These are phyloP conservation scores for Mnemiopsis leidyi DNA, from an alignment of 37 sponge, comb jelly and placozoan species.

Conservation along the genomic window DNA sequence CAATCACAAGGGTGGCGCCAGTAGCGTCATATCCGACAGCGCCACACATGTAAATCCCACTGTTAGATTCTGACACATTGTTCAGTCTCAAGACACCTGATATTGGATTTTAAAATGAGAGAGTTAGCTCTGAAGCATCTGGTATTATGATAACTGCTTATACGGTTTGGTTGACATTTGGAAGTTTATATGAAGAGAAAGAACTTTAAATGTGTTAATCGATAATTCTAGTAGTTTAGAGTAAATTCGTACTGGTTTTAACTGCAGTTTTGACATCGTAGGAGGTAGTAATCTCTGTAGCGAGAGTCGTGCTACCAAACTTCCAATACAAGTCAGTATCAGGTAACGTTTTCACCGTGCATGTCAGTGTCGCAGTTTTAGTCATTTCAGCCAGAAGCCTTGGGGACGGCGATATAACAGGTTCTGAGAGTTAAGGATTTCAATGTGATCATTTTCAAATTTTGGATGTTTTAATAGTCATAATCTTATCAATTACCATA, in stretches of 20 bases:
- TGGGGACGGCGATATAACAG: background rate
- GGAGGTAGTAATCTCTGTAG: background rate
- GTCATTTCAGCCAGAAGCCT: background rate
- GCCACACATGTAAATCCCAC: background rate
- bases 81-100: background rate
- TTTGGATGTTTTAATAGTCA: too few species aligned
- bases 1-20: background rate
- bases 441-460: too few species aligned
- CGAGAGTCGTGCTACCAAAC: background rate
- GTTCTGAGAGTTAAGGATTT: too few species aligned
- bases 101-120: too few species aligned
- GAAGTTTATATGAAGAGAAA: too few species aligned
- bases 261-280: background rate
- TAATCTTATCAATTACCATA: too few species aligned
- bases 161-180: too few species aligned
- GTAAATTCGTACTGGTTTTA: background rate
- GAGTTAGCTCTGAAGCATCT: too few species aligned
- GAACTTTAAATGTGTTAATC: too few species aligned
- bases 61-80: background rate
- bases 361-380: background rate
- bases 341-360: background rate
- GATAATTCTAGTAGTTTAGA: too few species aligned
- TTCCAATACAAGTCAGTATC: background rate
- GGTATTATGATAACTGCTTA: too few species aligned
- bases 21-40: background rate